Conservation (phyloP, 2,113 vertebrate species). For the Dipodomys spectabilis region DNA sequence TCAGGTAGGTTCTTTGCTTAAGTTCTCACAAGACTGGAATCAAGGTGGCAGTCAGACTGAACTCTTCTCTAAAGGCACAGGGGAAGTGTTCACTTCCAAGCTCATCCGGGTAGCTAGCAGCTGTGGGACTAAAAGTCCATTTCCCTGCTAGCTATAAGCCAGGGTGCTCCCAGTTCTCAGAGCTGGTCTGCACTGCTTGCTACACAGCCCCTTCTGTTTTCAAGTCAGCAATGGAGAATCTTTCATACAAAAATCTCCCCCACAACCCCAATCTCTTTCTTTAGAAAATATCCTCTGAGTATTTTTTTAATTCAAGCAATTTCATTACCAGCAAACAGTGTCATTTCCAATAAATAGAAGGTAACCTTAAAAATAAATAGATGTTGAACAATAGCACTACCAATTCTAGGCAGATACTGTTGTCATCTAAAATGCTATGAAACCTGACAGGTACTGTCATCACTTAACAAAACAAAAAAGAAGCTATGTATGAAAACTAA, state of each 20-base stretch:
- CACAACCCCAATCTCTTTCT: not conserved
- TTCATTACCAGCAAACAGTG: conserved; percentile 39
- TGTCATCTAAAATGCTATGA: conserved; percentile 9
- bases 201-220: not conserved
- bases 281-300: not conserved
- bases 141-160: conserved; percentile 4
- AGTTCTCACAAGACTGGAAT: not conserved
- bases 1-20: conserved; percentile 28
- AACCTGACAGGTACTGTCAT: not conserved
- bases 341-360: not conserved
- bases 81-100: conserved; percentile 2
- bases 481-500: conserved; percentile 13
- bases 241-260: not conserved
- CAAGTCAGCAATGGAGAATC: conserved; percentile 4
- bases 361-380: conserved; percentile 28
- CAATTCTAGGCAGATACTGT: not conserved
- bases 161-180: not conserved
- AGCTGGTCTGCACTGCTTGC: not conserved
- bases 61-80: not conserved
- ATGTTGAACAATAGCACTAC: conserved; percentile 3
- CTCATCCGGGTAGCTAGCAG: not conserved
- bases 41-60: not conserved
- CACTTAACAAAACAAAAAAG: not conserved
- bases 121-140: not conserved
- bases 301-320: not conserved